Conservation (phyloP, 2,113 vertebrate species). For the Cepphus grylle region DNA sequence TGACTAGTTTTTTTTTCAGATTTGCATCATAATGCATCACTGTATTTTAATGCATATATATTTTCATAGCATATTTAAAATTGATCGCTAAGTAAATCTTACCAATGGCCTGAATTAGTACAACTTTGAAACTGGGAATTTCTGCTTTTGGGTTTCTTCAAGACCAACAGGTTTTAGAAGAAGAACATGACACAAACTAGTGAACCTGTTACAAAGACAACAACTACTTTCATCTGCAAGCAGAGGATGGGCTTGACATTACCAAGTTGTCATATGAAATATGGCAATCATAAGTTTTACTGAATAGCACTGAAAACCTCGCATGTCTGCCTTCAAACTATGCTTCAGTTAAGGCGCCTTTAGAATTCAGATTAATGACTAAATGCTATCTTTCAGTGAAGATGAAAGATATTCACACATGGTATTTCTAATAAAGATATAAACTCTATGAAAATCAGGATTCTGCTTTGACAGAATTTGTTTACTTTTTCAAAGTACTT, state of each 20-base stretch:
- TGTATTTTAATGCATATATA: not conserved
- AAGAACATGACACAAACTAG: not conserved
- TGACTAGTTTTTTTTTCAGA: not conserved
- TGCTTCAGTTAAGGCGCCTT: not conserved
- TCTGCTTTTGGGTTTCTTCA: not conserved
- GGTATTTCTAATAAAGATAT: not conserved
- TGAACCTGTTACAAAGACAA: not conserved
- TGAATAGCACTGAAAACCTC: not conserved
- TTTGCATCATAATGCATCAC: not conserved
- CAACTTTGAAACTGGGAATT: not conserved
- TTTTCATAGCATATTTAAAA: not conserved
- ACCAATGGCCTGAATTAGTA: not conserved
- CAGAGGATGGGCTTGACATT: not conserved
- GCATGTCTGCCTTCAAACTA: not conserved
- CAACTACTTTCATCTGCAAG: not conserved
- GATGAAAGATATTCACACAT: not conserved
- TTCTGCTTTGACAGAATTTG: not conserved
- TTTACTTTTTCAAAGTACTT: slow-evolving; percentile 1
- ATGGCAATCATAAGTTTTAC: not conserved
- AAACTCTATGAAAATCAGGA: not conserved
- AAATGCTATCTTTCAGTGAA: not conserved
- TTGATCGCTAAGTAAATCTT: not conserved
- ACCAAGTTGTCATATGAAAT: not conserved
- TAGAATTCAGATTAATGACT: not conserved
- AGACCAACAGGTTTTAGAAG: not conserved